Evolutionary conservation across 2,888 invertebrate species (phyloP).

Genomic region (Orchesellides sinensis): DNA sequence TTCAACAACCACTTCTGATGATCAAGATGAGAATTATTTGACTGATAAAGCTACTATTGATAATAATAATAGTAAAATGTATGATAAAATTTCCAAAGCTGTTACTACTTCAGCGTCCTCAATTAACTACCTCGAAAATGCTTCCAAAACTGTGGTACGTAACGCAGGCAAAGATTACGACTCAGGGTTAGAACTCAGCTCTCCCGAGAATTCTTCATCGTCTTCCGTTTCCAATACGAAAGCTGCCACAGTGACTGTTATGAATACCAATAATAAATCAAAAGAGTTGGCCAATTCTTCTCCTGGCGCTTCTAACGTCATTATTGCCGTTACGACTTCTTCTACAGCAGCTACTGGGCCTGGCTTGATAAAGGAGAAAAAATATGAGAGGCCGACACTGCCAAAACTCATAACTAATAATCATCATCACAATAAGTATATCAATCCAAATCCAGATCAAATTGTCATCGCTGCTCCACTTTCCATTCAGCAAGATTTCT

Average conservation of each 20-base stretch:
- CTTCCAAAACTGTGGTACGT: constrained; percentile 31
- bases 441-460: constrained; percentile 37
- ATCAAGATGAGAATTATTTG: constrained; percentile 24
- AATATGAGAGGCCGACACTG: constrained; percentile 37
- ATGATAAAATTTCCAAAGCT: no score
- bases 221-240: constrained; percentile 25
- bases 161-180: constrained; percentile 66
- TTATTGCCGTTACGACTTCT: neutral
- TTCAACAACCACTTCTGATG: constrained; percentile 28
- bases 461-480: constrained; percentile 62
- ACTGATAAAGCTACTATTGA: constrained; percentile 13
- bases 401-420: constrained; percentile 52
- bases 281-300: constrained; percentile 48
- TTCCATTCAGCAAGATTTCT: constrained; percentile 34
- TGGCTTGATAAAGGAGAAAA: constrained; percentile 16
- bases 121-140: constrained; percentile 30
- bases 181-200: constrained; percentile 74
- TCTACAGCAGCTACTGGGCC: neutral
- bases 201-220: constrained; percentile 68
- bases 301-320: neutral
- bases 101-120: neutral
- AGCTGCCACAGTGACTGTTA: neutral
- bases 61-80: neutral
- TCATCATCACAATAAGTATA: constrained; percentile 31
- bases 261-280: constrained; percentile 53